Evolutionary conservation across 2,797 vertebrate genomes (phyloP).

Genomic region (Paedocypris micromegethes): DNA sequence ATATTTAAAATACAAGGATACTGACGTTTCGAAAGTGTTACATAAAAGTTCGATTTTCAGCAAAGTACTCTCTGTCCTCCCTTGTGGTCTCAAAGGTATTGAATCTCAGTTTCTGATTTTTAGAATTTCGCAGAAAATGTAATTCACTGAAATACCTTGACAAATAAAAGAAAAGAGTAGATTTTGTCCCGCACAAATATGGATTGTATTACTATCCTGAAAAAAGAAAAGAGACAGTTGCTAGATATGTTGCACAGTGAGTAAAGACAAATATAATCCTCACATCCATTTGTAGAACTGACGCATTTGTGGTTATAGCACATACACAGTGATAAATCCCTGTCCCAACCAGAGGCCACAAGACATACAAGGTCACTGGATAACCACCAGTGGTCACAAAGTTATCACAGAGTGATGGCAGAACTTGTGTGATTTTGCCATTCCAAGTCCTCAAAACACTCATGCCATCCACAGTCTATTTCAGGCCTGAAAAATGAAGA

Average conservation of each 20-base stretch:
- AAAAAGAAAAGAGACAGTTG: conserved; percentile 14
- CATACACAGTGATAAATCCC: conserved; percentile 33
- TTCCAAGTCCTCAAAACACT: conserved; percentile 15
- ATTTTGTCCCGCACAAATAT: conserved; percentile 5
- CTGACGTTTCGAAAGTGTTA: no score
- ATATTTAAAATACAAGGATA: no score
- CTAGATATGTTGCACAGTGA: conserved; percentile 2
- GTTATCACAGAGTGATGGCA: conserved; percentile 22
- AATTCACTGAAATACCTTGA: no score
- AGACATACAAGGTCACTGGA: conserved; percentile 36
- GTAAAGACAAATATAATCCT: conserved; percentile 22
- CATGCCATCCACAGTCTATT: conserved; percentile 27
- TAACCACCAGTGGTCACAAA: conserved; percentile 36
- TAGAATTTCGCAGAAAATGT: no score
- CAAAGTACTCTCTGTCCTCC: no score
- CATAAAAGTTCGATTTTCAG: no score
- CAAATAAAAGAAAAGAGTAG: conserved; percentile 10
- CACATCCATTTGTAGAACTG: conserved; percentile 33
- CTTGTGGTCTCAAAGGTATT: no score
- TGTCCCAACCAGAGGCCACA: conserved; percentile 27
- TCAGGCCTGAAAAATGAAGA: conserved; percentile 6
- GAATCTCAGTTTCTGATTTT: no score
- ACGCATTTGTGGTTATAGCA: conserved; percentile 32
- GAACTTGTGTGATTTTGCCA: conserved; percentile 26
- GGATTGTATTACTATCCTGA: conserved; percentile 23